Base-by-base conservation (phyloP, 2,888 invertebrate genomes). In the Masnerella sp. region DNA sequence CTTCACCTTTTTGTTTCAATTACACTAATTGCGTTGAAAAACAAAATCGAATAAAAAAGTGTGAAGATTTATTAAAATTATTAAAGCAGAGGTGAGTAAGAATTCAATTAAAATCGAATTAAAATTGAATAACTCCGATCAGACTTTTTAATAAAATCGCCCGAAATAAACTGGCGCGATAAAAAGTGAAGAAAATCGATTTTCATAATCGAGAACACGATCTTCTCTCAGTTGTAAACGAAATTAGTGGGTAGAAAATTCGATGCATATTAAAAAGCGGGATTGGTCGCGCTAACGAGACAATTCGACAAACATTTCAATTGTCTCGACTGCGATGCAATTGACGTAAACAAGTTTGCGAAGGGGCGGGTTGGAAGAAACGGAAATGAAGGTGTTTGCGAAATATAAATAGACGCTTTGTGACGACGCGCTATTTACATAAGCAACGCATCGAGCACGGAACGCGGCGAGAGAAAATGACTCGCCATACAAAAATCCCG, bases 371-470 rank as follows among this genome's bases (percentile, higher is more conserved):
- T 7, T n/a, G n/a, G 17, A 64, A 71, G 58, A 52, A 58, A 45
- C 8, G 43, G 42, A 34, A 45, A 49, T 17, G 40, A 15, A 58
- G 51, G 38, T 45, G 51, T 49, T 49, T 45, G 58, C 25, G 30
- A 64, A 64, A 58, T 71, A 71, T 71, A 71, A 71, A 71, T 64
- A 64, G 45, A 51, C 20, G 71, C 64, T 71, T 64, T 71, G 64
- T 71, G 51, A 38, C 43, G 42, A 38, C 34, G 34, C 14, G 58
- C 43, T 58, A 64, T 71, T 62, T 70, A 34, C 70, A 58, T 64
- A 64, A 61, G 58, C 58, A 47, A 56, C 25, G 42, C 56, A 62
- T 61, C 54, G 38, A 25, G 45, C 2, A 22, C 59, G 28, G n/a
- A 28, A 32, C 43, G 17, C 28, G 20, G 12, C 30, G 17, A 15